Evolutionary conservation across 1,140 invertebrate genomes (phyloP).

Genomic region (Myzus persicae): DNA sequence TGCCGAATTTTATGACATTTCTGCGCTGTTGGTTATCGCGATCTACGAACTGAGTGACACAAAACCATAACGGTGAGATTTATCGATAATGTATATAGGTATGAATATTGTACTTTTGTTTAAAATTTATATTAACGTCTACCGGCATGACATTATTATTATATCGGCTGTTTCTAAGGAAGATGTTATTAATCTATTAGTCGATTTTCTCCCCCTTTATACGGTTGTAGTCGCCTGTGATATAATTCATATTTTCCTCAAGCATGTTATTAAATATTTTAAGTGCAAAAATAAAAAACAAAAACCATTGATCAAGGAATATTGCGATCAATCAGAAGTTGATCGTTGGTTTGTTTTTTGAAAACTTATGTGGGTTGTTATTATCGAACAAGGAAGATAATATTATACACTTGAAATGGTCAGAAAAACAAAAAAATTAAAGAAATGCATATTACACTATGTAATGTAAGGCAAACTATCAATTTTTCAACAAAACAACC

Average conservation of each 20-base stretch:
- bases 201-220: not conserved
- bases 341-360: no score
- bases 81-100: not conserved
- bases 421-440: no score
- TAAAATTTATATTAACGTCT: not conserved
- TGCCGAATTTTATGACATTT: not conserved
- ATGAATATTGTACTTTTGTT: not conserved
- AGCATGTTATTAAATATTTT: not conserved
- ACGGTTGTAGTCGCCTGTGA: not conserved
- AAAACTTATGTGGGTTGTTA: no score
- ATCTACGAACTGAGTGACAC: slow-evolving; percentile 1
- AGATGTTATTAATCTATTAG: not conserved
- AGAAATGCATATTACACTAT: no score
- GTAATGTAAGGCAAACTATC: no score
- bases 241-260: not conserved
- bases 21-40: not conserved
- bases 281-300: not conserved
- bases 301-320: no score
- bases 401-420: no score
- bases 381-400: no score
- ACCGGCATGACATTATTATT: not conserved
- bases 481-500: no score
- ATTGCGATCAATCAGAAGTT: no score
- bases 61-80: not conserved
- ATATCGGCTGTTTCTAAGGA: not conserved